Base-by-base conservation (phyloP, 2,113 vertebrate species). In the Chiloscyllium plagiosum region DNA sequence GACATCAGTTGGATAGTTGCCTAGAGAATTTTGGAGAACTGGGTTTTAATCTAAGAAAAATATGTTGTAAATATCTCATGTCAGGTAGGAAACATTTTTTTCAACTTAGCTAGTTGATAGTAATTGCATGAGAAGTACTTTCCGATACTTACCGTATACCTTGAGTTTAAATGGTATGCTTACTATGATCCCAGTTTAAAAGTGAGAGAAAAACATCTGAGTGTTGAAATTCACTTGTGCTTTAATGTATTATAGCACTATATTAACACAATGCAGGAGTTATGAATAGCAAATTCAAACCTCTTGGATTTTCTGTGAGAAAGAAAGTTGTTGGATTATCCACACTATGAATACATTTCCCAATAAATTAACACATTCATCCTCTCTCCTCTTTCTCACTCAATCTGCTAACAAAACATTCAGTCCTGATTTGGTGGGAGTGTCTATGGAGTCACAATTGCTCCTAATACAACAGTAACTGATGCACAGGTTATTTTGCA, bases 61-160 rank as follows among this genome's bases (percentile, higher is more conserved):
- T 93, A 66, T 93, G n/a, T 93, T 66, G 33, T 93, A 93, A 93
- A 66, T 66, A 68, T 92, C 33, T 37, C 5, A n/a, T 93, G 56
- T 92, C 89, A 92, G 89, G 17, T 92, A 66, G 61, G 61, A 93
- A 68, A n/a, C 17, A 19, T 83, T 83, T 83, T 93, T 65, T 93
- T 37, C 22, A 66, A 93, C 29, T n/a, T 92, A 92, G 29, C 61
- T 33, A 10, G 89, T 20, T 33, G 65, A 66, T 66, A 66, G 65
- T 66, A 37, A 42, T 65, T 61, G 29, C 6, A 93, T 37, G n/a
- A 68, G 61, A 93, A 93, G 22, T n/a, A 68, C 65, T 65, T 68
- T 93, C n/a, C 65, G 19, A 37, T 93, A 66, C 89, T 61, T 89
- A 29, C 26, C 47, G 29, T 52, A 61, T 26, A 89, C 22, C 22